Evolutionary conservation across 2,888 invertebrate species (phyloP).

Genomic region (Adelognathus sp.): DNA sequence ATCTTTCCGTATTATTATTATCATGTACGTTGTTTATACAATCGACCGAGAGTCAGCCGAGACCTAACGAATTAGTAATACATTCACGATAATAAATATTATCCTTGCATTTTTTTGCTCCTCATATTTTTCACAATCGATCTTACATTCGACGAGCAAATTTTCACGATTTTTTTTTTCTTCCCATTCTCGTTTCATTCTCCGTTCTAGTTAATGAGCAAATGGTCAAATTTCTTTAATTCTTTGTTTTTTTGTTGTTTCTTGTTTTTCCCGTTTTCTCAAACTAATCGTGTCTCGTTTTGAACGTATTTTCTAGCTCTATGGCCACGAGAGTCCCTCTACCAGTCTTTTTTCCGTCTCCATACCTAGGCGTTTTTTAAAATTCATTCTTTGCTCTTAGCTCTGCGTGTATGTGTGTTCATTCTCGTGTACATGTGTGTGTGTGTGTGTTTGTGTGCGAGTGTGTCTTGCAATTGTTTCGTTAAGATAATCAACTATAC

Average conservation of each 20-base stretch:
- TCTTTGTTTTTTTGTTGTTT: constrained; percentile 50
- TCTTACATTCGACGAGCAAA: neutral
- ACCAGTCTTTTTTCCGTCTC: constrained; percentile 79
- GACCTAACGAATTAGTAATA: neutral
- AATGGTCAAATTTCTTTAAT: constrained; percentile 48
- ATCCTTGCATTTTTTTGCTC: constrained; percentile 21
- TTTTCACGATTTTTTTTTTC: neutral
- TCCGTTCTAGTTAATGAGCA: constrained; percentile 55
- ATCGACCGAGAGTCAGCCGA: neutral
- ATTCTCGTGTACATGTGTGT: neutral
- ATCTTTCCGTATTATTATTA: constrained; percentile 2
- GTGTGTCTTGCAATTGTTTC: constrained; percentile 32
- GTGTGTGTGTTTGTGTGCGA: neutral
- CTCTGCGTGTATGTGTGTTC: constrained; percentile 67
- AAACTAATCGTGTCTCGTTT: constrained; percentile 63
- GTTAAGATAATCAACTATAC: constrained; percentile 50
- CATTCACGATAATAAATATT: constrained; percentile 3
- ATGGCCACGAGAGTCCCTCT: constrained; percentile 72
- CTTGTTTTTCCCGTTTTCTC: constrained; percentile 53
- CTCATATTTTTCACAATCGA: no score
- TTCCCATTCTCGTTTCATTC: constrained; percentile 1
- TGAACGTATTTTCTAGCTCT: constrained; percentile 67
- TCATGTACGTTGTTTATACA: neutral
- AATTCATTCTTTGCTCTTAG: constrained; percentile 58
- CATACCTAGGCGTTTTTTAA: constrained; percentile 71